Percentiles rank a stretch among this genome's conserved stretches.
These are phyloP conservation scores for Philhelius pedissequus DNA, from an alignment of 2,888 invertebrate species.

Conservation along the genomic window DNA sequence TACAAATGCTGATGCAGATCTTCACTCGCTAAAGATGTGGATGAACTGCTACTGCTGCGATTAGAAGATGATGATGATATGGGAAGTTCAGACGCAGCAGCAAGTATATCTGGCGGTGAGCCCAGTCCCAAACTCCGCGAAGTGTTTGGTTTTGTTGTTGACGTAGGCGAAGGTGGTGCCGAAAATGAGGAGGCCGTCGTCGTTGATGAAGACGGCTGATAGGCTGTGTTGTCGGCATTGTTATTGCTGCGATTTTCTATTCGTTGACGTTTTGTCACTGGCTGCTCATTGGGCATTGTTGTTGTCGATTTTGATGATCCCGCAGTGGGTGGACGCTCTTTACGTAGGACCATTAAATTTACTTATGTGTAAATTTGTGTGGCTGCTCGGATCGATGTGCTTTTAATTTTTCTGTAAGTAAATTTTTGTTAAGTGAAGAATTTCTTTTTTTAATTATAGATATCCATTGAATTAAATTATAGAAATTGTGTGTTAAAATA, in stretches of 20 bases:
- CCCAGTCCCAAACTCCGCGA: slow-evolving; percentile 31
- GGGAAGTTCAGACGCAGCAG: slow-evolving; percentile 54
- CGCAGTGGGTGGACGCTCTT: slow-evolving; percentile 70
- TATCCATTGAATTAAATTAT: not conserved
- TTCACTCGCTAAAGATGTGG: slow-evolving; percentile 45
- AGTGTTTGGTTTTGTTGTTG: slow-evolving; percentile 68
- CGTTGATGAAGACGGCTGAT: slow-evolving; percentile 45
- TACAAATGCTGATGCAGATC: slow-evolving; percentile 53
- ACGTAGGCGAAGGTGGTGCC: slow-evolving; percentile 66
- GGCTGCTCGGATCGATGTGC: not conserved
- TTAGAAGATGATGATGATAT: slow-evolving; percentile 59
- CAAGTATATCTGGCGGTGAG: slow-evolving; percentile 57
- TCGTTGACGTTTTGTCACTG: slow-evolving; percentile 90
- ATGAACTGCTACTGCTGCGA: slow-evolving; percentile 55
- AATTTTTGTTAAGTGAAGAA: not conserved
- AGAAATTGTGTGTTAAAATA: too few relatives aligned
- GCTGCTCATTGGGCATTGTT: slow-evolving; percentile 88
- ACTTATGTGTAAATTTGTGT: not conserved
- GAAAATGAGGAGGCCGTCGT: slow-evolving; percentile 34
- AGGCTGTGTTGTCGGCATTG: slow-evolving; percentile 43
- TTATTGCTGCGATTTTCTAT: slow-evolving; percentile 79
- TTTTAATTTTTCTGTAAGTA: slow-evolving; percentile 24
- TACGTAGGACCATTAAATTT: slow-evolving; percentile 71
- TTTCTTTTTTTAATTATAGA: not conserved
- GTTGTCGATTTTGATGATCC: slow-evolving; percentile 69